Evolutionary conservation across 2,888 invertebrate species (phyloP).

Genomic region (Drosophila macrospina): DNA sequence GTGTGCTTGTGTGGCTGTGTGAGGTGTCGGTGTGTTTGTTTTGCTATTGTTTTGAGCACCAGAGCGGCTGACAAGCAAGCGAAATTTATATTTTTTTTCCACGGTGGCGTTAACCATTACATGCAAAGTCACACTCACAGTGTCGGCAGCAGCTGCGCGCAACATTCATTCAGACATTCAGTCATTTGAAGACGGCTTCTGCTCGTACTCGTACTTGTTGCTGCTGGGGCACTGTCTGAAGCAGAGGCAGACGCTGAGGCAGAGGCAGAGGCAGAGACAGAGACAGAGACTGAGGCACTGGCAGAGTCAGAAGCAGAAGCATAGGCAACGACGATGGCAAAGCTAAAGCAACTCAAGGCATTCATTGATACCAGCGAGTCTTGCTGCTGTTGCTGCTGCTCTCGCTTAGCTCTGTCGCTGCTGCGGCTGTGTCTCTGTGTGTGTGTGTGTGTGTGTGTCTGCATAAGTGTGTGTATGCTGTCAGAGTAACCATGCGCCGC

Average conservation of each 20-base stretch:
- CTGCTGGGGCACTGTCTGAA: slow-evolving; percentile 20
- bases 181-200: slow-evolving; percentile 28
- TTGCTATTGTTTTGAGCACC: slow-evolving; percentile 71
- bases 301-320: not conserved
- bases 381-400: slow-evolving; percentile 1
- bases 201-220: slow-evolving; percentile 49
- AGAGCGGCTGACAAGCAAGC: slow-evolving; percentile 39
- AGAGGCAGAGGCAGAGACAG: slow-evolving; percentile 1
- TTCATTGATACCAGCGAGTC: slow-evolving; percentile 66
- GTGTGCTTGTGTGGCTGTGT: slow-evolving; percentile 21
- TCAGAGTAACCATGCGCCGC: slow-evolving; percentile 62
- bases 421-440: slow-evolving; percentile 4
- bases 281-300: not conserved
- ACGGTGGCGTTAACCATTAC: slow-evolving; percentile 78
- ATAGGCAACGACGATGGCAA: not conserved
- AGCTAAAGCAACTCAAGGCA: slow-evolving; percentile 38
- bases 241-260: no score
- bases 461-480: slow-evolving; percentile 31
- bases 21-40: slow-evolving; percentile 59
- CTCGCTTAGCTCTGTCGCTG: slow-evolving; percentile 26
- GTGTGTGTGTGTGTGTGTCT: slow-evolving; percentile 26
- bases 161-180: slow-evolving; percentile 58
- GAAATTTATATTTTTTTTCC: slow-evolving; percentile 43
- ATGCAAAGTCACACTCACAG: slow-evolving; percentile 75
- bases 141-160: slow-evolving; percentile 36